Base-by-base conservation (phyloP, 1,140 invertebrate species). In the Potamilus streckersoni region DNA sequence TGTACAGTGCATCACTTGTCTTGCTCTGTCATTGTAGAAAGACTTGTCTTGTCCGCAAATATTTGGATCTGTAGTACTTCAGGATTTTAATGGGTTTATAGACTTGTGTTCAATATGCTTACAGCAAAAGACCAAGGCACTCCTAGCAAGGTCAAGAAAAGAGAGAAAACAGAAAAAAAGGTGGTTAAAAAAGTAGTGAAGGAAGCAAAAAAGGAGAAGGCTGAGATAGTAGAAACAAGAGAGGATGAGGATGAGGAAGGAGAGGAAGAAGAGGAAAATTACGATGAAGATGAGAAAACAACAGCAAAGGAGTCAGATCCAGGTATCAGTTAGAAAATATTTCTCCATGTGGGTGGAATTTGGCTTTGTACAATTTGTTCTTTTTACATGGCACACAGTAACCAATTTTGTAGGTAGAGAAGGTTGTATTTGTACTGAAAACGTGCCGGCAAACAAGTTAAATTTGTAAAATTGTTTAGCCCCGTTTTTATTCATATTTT, bases 161-260 rank as follows among this genome's bases (percentile, higher is more conserved):
- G 38, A 38, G 38, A 38, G 38, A 38, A 38, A 38, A 38, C 38
- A 38, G 38, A 38, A 8, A 38, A 38, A 38, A 38, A 38, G 38
- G 38, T 38, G 38, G 38, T 38, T 5, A 38, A 38, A 38, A 38
- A 38, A 8, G 8, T 8, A 38, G 49, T 27, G 31, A 74, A 78
- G 66, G 76, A 71, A 69, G n/a, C 23, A 16, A 58, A 49, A 20
- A 55, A 61, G 57, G 73, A 78, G 70, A 71, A 61, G 58, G 27
- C 61, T 4, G 19, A 49, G 49, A 73, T 69, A 59, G 49, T 68
- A 27, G 62, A 20, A 57, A 61, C 66, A 55, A 49, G 62, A 20
- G 69, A 71, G 14, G 56, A 67, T 55, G 66, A 64, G 19, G 79
- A 79, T 12, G 75, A 81, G 59, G 80, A 76, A 16, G 66, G 73